Conservation (phyloP, 1,140 invertebrate genomes). For the Drosophila sproati region DNA sequence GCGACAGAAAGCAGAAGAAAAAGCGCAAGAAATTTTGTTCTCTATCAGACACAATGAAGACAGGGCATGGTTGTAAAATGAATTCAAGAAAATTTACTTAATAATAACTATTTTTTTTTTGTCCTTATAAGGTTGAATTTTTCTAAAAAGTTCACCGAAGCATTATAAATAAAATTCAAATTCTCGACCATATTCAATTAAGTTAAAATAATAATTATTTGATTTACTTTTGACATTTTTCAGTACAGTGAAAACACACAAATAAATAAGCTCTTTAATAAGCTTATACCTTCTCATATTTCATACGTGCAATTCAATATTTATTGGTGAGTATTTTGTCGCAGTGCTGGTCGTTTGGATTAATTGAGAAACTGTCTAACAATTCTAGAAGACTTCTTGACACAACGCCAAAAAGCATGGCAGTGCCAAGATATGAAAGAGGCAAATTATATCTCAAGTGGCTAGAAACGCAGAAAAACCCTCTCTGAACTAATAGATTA, state of each 20-base stretch:
- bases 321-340: neutral
- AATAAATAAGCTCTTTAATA: too few relatives aligned
- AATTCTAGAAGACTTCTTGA: constrained; percentile 57
- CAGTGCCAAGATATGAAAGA: constrained; percentile 55
- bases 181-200: too few relatives aligned
- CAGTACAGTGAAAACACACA: too few relatives aligned
- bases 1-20: constrained; percentile 34
- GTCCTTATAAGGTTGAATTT: too few relatives aligned
- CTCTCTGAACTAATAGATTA: neutral
- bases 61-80: too few relatives aligned
- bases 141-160: too few relatives aligned
- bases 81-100: too few relatives aligned
- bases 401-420: constrained; percentile 70
- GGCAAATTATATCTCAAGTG: constrained; percentile 38
- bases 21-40: constrained; percentile 18
- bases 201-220: too few relatives aligned
- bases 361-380: constrained; percentile 29
- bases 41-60: constrained; percentile 7
- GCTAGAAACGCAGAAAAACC: neutral
- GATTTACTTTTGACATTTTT: too few relatives aligned
- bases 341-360: constrained; percentile 21
- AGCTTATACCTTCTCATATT: neutral
- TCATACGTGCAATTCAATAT: neutral
- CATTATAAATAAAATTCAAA: too few relatives aligned
- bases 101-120: too few relatives aligned